phyloP scores from a whole-genome alignment of 2,113 vertebrate species.

The Myiagra hebetior region DNA sequence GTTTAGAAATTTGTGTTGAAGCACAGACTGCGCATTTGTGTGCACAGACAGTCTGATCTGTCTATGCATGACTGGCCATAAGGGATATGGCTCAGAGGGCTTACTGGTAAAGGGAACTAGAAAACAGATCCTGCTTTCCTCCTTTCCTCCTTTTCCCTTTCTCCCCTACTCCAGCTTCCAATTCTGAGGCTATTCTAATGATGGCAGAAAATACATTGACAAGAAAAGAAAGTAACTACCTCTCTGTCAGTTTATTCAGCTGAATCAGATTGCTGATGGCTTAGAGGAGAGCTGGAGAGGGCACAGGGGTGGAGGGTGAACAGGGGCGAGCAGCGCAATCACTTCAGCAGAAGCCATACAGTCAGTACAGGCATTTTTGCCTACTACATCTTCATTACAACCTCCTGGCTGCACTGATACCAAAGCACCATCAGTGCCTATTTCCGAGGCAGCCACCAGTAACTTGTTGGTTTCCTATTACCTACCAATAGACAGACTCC shows the following conservation, averaged over 20 bases:
- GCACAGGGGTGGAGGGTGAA: not conserved
- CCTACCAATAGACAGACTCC: not conserved
- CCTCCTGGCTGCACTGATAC: not conserved
- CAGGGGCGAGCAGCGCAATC: rapidly evolving
- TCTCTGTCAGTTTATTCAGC: not conserved
- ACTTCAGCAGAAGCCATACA: not conserved
- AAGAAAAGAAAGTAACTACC: not conserved
- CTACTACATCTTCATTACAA: not conserved
- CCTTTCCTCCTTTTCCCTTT: not conserved
- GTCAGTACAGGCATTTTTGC: not conserved
- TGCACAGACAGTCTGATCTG: not conserved
- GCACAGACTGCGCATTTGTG: not conserved
- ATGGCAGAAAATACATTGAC: not conserved
- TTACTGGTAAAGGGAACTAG: not conserved
- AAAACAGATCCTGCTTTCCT: not conserved
- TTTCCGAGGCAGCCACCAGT: not conserved
- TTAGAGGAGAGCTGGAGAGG: not conserved
- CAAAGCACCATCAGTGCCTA: not conserved
- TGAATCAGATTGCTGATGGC: not conserved
- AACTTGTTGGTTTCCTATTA: not conserved
- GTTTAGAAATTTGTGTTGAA: not conserved
- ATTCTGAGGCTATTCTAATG: not conserved
- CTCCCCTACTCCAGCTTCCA: not conserved
- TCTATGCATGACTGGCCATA: not conserved
- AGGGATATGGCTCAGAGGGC: not conserved